A percentile compares a stretch with the other conserved stretches of the same genome.
These are phyloP conservation scores for Hymenopus coronatus DNA, from an alignment of 2,888 invertebrate species.

Conservation along the genomic window DNA sequence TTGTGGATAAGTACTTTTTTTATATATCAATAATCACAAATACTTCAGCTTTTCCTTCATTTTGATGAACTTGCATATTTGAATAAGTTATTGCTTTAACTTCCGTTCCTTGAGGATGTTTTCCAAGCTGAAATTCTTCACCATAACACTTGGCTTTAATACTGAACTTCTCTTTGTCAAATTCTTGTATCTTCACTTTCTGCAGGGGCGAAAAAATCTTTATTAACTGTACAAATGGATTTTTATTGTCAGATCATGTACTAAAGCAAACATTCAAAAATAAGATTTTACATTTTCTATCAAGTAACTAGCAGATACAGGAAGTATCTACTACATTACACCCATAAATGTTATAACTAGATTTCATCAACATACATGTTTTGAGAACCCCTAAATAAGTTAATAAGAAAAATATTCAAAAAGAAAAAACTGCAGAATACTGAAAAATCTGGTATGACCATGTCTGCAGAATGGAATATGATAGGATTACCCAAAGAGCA, in stretches of 20 bases:
- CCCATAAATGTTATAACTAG: too few relatives aligned
- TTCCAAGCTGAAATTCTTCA: conserved; percentile 89
- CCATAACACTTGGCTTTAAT: conserved; percentile 76
- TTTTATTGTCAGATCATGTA: background rate
- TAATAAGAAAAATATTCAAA: too few relatives aligned
- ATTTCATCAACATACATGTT: too few relatives aligned
- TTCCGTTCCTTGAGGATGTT: conserved; percentile 96
- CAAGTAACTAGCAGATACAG: too few relatives aligned
- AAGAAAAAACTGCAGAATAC: too few relatives aligned
- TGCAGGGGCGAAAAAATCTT: conserved; percentile 48
- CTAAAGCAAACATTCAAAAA: background rate
- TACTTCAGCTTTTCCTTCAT: conserved; percentile 74
- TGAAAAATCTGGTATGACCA: too few relatives aligned
- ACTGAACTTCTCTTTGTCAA: conserved; percentile 76
- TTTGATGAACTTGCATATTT: conserved; percentile 85
- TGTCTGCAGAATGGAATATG: too few relatives aligned
- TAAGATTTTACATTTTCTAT: too few relatives aligned
- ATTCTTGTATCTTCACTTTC: conserved; percentile 83
- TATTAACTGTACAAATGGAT: background rate
- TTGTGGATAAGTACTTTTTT: background rate
- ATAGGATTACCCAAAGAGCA: too few relatives aligned
- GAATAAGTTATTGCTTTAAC: conserved; percentile 99
- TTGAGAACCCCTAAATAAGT: too few relatives aligned
- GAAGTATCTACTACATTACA: too few relatives aligned
- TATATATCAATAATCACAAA: conserved; percentile 96